phyloP scores from a whole-genome alignment of 2,888 invertebrate species.

The Acronicta alni region DNA sequence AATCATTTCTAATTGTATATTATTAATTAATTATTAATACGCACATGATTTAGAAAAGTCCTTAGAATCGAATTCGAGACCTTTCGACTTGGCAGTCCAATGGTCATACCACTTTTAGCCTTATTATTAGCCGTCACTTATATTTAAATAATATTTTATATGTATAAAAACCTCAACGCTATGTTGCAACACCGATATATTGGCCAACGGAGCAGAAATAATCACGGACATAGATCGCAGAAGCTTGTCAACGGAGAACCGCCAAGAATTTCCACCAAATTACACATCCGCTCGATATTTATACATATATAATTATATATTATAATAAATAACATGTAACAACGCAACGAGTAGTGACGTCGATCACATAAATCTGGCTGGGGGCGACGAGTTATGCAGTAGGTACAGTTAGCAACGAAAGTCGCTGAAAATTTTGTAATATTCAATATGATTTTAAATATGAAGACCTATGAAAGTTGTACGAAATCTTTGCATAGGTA shows the following conservation, averaged over 20 bases:
- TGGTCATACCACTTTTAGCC: too few relatives aligned
- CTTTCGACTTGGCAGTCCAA: too few relatives aligned
- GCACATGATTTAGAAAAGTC: too few relatives aligned
- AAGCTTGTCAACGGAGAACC: conserved; percentile 63
- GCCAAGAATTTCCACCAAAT: conserved; percentile 80
- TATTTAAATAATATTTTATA: conserved; percentile 15
- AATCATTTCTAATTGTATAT: too few relatives aligned
- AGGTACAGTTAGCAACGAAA: too few relatives aligned
- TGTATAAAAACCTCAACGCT: conserved; percentile 28
- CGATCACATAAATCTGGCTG: conserved; percentile 40
- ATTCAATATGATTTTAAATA: too few relatives aligned
- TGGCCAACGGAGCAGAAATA: conserved; percentile 66
- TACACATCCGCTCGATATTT: conserved; percentile 70
- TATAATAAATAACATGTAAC: conserved; percentile 50
- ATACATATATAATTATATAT: conserved; percentile 23
- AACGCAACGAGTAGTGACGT: conserved; percentile 44
- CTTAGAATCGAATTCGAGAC: too few relatives aligned
- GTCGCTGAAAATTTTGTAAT: too few relatives aligned
- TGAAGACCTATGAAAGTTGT: too few relatives aligned
- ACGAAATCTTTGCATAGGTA: too few relatives aligned
- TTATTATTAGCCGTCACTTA: too few relatives aligned
- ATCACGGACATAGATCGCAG: conserved; percentile 67
- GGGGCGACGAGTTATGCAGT: conserved; percentile 30
- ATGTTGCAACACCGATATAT: conserved; percentile 62
- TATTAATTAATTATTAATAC: too few relatives aligned